A percentile compares a stretch with the other conserved stretches of the same genome.
phyloP scores from a whole-genome alignment of 2,113 vertebrate species.

The Apteryx mantelli region DNA sequence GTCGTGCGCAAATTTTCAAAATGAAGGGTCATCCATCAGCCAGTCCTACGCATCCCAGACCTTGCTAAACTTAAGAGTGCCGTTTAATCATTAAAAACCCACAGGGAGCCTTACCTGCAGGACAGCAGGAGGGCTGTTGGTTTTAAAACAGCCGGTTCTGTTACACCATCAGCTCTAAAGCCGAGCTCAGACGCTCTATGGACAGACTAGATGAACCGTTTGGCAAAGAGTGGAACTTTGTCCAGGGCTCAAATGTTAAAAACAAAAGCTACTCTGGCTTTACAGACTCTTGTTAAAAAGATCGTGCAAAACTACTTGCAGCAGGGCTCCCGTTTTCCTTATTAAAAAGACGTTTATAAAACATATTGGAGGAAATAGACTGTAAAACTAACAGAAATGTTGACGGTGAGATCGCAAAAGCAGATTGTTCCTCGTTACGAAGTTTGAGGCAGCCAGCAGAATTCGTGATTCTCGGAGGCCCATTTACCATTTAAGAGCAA shows the following conservation, averaged over 20 bases:
- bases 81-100: not conserved
- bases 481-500: not conserved
- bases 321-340: not conserved
- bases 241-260: not conserved
- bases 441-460: not conserved
- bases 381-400: not conserved
- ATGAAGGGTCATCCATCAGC: not conserved
- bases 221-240: not conserved
- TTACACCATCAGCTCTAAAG: not conserved
- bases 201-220: not conserved
- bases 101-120: not conserved
- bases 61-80: not conserved
- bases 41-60: not conserved
- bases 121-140: not conserved
- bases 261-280: not conserved
- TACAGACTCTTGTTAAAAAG: not conserved
- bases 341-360: not conserved
- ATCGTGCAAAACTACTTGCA: not conserved
- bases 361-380: not conserved
- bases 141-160: not conserved
- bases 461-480: not conserved
- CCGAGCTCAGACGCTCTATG: not conserved
- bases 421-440: not conserved
- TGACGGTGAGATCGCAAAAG: not conserved
- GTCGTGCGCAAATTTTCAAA: fast-evolving